Base-by-base conservation (phyloP, 2,113 vertebrate species). In the Motacilla tschutschensis region DNA sequence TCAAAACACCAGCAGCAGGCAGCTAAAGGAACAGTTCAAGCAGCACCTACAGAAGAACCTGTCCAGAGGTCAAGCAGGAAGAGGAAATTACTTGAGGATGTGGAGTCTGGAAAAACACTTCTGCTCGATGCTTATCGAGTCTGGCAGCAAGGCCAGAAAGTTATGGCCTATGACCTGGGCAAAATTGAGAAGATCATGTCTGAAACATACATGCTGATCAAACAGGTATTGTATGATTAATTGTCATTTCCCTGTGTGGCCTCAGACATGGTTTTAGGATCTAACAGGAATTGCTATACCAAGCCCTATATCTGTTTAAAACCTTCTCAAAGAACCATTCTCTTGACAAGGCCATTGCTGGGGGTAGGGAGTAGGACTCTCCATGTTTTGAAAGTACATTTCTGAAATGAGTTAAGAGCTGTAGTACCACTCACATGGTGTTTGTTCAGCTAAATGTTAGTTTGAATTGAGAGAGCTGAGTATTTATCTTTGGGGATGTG, bases 121-220 rank as follows among this genome's bases (percentile, higher is more conserved):
- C 96, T 99, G 36, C 95, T 99, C 9, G 99, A 99, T 8, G 99
- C 99, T 9, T 99, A 99, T 84, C 97, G 98, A 4, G 98, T 99
- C 24, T 99, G 99, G 99, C 99, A 99, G 95, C 99, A 99, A 79
- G 99, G 99, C 43, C 99, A 99, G 95, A 99, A 99, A 86, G 98
- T 98, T 19, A 96, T 99, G 97, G 98, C 98, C 79, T 99, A 99
- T 5, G 99, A 99, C 94, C 96, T 99, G 72, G 97, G 96, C 17
- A 98, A 98, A 92, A 98, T 99, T 22, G 99, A 99, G 95, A 98
- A 98, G 96, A 99, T 99, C 96, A 99, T 99, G 98, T 98, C 99
- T 2, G 98, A 99, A 96, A 99, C 99, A 0, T 99, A 99, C 93
- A 99, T 99, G 99, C 98, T 99, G 87, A 99, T 99, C 79, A 99